Conservation (phyloP, 1,140 invertebrate genomes). For the Rhopalosiphum maidis region DNA sequence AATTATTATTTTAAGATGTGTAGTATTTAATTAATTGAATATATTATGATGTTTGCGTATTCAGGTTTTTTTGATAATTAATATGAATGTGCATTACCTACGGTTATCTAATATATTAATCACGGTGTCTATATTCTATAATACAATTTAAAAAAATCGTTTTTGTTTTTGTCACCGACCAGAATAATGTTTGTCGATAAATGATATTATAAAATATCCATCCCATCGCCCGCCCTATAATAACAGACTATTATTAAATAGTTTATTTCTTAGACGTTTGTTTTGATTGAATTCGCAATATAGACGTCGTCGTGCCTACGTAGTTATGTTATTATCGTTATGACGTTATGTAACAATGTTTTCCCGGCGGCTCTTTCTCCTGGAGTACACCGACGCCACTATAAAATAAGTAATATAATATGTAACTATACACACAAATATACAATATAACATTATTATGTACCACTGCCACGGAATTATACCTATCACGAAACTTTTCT, state of each 20-base stretch:
- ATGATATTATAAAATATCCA: neutral
- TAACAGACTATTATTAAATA: neutral
- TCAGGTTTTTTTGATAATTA: neutral
- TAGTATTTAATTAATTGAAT: neutral
- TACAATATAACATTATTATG: neutral
- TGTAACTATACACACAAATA: neutral
- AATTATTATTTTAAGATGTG: neutral
- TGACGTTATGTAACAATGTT: neutral
- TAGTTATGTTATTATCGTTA: neutral
- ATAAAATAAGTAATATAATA: neutral
- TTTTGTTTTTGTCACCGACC: neutral
- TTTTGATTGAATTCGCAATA: neutral
- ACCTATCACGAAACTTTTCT: constrained; percentile 31
- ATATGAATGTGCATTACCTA: neutral
- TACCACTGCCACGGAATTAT: neutral
- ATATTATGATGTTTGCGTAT: neutral
- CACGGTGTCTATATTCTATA: neutral
- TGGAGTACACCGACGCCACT: neutral
- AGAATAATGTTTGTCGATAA: neutral
- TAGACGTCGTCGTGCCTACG: neutral
- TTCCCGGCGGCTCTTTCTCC: constrained; percentile 29
- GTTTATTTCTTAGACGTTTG: neutral
- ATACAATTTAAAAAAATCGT: neutral
- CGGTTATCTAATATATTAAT: neutral
- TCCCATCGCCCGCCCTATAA: neutral